A percentile compares a stretch with the other conserved stretches of the same genome.
Conservation (phyloP, 2,113 vertebrate species). For the Hiodon tergisus region DNA sequence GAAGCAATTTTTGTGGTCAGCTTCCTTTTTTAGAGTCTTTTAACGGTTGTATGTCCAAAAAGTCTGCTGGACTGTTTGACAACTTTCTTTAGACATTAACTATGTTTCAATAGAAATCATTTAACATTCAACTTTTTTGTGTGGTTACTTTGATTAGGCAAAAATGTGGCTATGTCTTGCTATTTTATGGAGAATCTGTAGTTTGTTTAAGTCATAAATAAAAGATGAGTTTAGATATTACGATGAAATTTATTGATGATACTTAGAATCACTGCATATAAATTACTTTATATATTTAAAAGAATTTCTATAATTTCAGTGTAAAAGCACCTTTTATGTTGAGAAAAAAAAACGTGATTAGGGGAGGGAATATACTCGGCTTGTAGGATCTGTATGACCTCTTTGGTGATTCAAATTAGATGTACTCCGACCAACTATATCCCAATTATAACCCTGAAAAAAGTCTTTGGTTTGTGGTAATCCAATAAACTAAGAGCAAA, state of each 20-base stretch:
- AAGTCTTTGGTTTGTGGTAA: constrained; percentile 19
- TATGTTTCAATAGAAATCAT: no score
- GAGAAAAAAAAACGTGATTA: constrained; percentile 18
- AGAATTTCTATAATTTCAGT: not conserved
- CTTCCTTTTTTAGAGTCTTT: not conserved
- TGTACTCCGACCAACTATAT: not conserved
- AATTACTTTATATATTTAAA: no score
- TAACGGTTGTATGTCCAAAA: not conserved
- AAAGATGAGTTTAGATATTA: no score
- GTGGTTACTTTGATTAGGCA: no score
- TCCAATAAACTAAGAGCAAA: not conserved
- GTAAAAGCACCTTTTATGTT: not conserved
- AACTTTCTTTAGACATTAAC: no score
- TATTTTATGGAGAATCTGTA: no score
- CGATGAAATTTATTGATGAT: no score
- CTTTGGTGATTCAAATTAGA: constrained; percentile 18
- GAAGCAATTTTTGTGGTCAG: constrained; percentile 6
- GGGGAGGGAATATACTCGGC: not conserved
- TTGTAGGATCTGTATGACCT: constrained; percentile 11
- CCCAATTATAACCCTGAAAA: constrained; percentile 2
- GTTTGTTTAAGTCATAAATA: no score
- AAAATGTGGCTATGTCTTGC: no score
- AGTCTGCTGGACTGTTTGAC: no score
- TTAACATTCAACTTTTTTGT: no score
- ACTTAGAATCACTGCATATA: no score